phyloP scores from a whole-genome alignment of 2,888 invertebrate species.

The Rugalucina vietnamica region DNA sequence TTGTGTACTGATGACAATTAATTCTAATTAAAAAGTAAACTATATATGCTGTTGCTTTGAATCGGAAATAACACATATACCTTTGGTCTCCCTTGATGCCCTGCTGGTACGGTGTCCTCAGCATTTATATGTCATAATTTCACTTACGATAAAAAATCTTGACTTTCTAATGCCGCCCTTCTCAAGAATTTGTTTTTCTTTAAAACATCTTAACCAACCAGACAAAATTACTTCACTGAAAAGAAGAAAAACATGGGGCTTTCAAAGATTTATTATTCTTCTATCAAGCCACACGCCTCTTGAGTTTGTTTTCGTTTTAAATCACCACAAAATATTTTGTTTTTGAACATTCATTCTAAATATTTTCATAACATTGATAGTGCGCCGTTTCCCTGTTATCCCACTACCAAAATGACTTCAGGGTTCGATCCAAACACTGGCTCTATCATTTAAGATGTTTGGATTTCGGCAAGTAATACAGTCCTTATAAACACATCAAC shows the following conservation, averaged over 20 bases:
- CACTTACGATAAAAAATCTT: no score
- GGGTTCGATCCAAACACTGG: background rate
- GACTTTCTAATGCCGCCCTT: background rate
- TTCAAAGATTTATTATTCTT: slow-evolving; percentile 7
- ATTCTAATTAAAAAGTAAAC: no score
- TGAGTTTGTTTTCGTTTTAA: slow-evolving; percentile 1
- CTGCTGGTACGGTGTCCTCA: no score
- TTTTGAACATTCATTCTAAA: slow-evolving; percentile 12
- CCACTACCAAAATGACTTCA: background rate
- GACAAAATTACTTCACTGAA: background rate
- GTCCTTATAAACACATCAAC: background rate
- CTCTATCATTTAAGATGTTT: background rate
- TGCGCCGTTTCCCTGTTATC: background rate
- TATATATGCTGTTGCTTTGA: no score
- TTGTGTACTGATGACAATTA: no score
- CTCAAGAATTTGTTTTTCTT: background rate
- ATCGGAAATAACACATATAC: no score
- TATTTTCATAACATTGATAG: slow-evolving; percentile 10
- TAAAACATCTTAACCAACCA: background rate
- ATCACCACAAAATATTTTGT: slow-evolving; percentile 13
- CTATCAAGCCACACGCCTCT: background rate
- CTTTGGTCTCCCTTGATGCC: no score
- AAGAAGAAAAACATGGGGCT: background rate
- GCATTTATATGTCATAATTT: no score
- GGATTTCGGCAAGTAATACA: background rate